Base-by-base conservation (phyloP, 2,797 vertebrate species). In the Spinus olivaceus region DNA sequence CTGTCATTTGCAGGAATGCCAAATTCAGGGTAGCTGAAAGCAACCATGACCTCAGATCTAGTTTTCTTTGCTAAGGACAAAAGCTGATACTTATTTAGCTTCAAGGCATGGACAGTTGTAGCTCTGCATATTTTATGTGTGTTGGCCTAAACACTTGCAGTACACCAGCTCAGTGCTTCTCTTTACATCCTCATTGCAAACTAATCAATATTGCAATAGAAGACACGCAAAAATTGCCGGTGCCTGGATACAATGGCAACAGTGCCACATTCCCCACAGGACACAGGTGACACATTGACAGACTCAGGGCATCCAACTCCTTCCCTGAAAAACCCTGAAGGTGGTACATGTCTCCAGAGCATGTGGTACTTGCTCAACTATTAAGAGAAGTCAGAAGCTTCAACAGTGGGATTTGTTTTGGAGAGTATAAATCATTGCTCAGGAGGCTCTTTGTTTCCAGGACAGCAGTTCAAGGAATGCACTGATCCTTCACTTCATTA, bases 271-370 rank as follows among this genome's bases (percentile, higher is more conserved):
- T 66, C 35, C 28, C 19, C 64, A 71, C 18, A 63, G n/a, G 44
- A 25, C 27, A 71, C 0, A 2, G 63, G 35, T 0, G 0, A 83
- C 46, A 37, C 10, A 44, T 53, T 25, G 1, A 0, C 35, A 71
- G 46, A 73, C 12, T 71, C 14, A 27, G 20, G 37, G 41, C 41
- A 74, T 37, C 32, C 57, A 72, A 6, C 20, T 16, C 27, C 41
- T 76, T 30, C 72, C 37, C 32, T 67, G 65, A 77, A 65, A 60
- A 69, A 13, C 69, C 42, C 57, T 33, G n/a, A 50, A 71, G 37
- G 74, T 4, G 17, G 56, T 25, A 63, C 27, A 13, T 0, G 0
- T 32, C 53, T 81, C 37, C n/a, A 67, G 37, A 60, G 32, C 37
- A 69, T 0, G 0, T 28, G 60, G n/a, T 30, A 74, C 83, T 60